A percentile compares a stretch with the other conserved stretches of the same genome.
Conservation (phyloP, 2,888 invertebrate genomes). For the Andrena bucephala region DNA sequence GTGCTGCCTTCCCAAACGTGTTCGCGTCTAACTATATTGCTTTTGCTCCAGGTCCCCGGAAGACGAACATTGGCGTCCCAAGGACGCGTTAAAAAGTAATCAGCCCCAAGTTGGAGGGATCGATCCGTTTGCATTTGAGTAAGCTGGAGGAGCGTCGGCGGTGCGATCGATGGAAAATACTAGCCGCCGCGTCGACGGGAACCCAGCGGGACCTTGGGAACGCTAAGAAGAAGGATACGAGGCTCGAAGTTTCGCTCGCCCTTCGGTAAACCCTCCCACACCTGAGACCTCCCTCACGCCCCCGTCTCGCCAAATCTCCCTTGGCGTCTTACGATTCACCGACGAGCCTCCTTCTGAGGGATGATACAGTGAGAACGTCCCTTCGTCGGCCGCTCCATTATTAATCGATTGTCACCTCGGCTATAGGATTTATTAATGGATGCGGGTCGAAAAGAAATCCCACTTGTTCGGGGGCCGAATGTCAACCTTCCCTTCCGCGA, state of each 20-base stretch:
- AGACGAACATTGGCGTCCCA: neutral
- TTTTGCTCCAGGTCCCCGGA: neutral
- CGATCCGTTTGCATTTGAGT: slow-evolving; percentile 9
- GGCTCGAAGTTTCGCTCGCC: neutral
- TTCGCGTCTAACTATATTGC: slow-evolving; percentile 5
- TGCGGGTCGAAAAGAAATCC: neutral
- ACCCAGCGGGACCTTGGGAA: slow-evolving; percentile 20
- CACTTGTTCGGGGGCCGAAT: neutral
- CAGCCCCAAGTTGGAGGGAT: neutral
- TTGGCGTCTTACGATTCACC: neutral
- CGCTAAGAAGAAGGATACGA: neutral
- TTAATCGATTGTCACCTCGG: slow-evolving; percentile 23
- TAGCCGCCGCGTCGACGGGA: neutral
- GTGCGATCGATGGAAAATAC: slow-evolving; percentile 21
- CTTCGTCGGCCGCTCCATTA: slow-evolving; percentile 8
- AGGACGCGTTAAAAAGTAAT: slow-evolving; percentile 29
- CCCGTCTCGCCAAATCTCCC: neutral
- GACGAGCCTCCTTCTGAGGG: neutral
- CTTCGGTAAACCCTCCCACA: neutral
- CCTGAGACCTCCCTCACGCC: neutral
- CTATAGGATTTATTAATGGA: slow-evolving; percentile 25
- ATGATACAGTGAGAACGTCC: slow-evolving; percentile 9
- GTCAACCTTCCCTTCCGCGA: neutral
- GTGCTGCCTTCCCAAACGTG: slow-evolving; percentile 8
- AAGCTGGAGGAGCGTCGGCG: neutral